Evolutionary conservation across 2,797 vertebrate genomes (phyloP), one percentile per base, ranked within the genome.

Genomic region (Sphenodon punctatus): DNA sequence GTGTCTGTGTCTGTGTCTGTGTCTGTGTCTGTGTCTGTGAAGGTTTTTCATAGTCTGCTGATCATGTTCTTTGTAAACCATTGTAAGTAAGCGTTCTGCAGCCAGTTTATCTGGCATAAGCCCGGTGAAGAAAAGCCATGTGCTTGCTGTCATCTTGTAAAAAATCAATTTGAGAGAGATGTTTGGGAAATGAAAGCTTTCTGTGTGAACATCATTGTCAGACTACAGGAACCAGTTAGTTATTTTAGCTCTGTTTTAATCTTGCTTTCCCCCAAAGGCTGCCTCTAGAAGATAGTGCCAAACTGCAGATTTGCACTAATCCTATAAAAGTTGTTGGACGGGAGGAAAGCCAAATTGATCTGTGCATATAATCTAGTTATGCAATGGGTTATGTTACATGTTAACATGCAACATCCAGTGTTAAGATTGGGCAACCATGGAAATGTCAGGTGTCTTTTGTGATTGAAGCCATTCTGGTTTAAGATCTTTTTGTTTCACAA

Each of bases 371-470:
- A 23, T 51, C 73, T 75, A 8, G 72, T 38, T 90, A 67, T 0
- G 8, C 51, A 82, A 1, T 25, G n/a, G n/a, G n/a, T n/a, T n/a
- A n/a, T n/a, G n/a, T n/a, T n/a, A n/a, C n/a, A n/a, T n/a, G n/a
- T n/a, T n/a, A n/a, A n/a, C n/a, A n/a, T 56, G 30, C 41, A 59
- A 34, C 0, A 8, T 85, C 14, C 67, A 64, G 42, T 64, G 43
- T 79, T 80, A 55, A 63, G n/a, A 46, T 85, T 88, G 79, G 53
- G 69, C 80, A 94, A 93, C 9, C 30, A 10, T 78, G 67, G 65
- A 23, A 65, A 82, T 92, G 80, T 78, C 84, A 34, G 8, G 46
- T 41, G 48, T 46, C 41, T 38, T 80, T 66, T 14, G 1, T 38
- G 13, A 22, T 73, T 32, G 8, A 43, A 59, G 43, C 38, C 32